A percentile compares a stretch with the other conserved stretches of the same genome.
Evolutionary conservation across 2,113 vertebrate genomes (phyloP).

Genomic region (Morone chrysops): DNA sequence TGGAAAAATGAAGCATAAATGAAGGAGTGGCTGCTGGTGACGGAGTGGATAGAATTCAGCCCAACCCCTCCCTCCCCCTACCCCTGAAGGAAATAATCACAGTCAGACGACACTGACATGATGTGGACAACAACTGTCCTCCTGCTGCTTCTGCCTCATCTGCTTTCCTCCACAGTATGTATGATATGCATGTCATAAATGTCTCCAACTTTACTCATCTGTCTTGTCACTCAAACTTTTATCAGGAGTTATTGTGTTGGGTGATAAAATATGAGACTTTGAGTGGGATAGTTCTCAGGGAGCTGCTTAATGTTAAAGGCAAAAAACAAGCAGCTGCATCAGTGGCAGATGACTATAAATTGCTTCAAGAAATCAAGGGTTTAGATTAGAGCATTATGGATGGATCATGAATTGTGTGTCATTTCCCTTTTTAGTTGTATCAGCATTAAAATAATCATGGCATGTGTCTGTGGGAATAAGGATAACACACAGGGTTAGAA

Average conservation of each 20-base stretch:
- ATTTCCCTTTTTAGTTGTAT: neutral
- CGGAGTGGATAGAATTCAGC: slow-evolving; percentile 36
- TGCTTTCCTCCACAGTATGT: slow-evolving; percentile 76
- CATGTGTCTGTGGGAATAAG: too few relatives aligned
- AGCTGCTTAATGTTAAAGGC: neutral
- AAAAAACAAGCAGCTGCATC: neutral
- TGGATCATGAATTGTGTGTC: neutral
- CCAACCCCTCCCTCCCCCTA: neutral
- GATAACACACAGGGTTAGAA: too few relatives aligned
- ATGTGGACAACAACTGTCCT: slow-evolving; percentile 75
- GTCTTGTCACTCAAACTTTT: neutral
- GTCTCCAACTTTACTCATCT: neutral
- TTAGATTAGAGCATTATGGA: neutral
- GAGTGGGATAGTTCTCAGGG: neutral
- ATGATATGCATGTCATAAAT: slow-evolving; percentile 24
- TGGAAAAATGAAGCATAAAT: slow-evolving; percentile 48
- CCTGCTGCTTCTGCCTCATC: slow-evolving; percentile 69
- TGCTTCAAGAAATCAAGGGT: neutral
- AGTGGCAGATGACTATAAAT: neutral
- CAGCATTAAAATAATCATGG: neutral
- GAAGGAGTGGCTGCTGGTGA: slow-evolving; percentile 48
- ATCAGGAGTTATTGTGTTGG: neutral
- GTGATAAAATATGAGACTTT: neutral
- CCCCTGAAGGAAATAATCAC: slow-evolving; percentile 37
- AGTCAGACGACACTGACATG: slow-evolving; percentile 55